These are phyloP conservation scores for Podarcis raffonei DNA, from an alignment of 2,113 vertebrate species.

Conservation along the genomic window DNA sequence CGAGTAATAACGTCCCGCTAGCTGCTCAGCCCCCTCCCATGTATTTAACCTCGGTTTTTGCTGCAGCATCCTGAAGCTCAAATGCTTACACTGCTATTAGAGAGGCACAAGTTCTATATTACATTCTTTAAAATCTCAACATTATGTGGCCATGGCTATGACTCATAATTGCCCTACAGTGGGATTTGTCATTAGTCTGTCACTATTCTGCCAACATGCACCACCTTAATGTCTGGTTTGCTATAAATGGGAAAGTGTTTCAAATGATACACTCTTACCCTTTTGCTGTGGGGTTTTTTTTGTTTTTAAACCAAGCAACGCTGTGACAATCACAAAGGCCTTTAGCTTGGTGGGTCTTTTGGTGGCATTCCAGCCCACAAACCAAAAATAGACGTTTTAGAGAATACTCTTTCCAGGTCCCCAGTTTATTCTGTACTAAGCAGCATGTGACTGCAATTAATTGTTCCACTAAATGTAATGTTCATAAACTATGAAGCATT, in stretches of 20 bases:
- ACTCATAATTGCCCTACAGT: neutral
- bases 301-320: neutral
- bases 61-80: neutral
- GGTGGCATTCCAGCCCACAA: neutral
- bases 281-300: neutral
- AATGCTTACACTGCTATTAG: neutral
- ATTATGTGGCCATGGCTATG: neutral
- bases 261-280: neutral
- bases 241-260: conserved; percentile 7
- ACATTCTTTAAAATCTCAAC: neutral
- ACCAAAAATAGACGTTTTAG: conserved; percentile 8
- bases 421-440: neutral
- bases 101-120: neutral
- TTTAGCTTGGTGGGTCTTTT: neutral
- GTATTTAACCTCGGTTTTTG: neutral
- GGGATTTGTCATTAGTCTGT: neutral
- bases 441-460: neutral
- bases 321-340: neutral
- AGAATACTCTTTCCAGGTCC: neutral
- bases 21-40: neutral
- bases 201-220: neutral
- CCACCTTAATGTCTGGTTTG: neutral
- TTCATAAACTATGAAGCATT: neutral
- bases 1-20: neutral
- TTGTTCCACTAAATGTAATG: neutral